Conservation (phyloP, 1,140 invertebrate genomes). For the Drosophila aff. region DNA sequence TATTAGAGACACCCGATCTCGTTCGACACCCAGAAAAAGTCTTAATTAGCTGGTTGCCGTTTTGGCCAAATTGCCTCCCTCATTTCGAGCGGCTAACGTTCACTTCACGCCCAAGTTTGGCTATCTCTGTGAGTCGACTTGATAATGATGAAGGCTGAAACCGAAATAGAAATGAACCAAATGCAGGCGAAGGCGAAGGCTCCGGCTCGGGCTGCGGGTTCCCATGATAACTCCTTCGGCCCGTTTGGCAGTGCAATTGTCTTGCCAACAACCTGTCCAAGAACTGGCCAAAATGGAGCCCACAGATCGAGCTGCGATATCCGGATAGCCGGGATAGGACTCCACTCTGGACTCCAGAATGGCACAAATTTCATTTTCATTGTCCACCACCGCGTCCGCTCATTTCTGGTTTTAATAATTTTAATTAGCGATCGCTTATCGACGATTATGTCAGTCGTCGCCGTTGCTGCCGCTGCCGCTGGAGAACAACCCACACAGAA, state of each 20-base stretch:
- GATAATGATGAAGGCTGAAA: conserved; percentile 73
- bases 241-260: conserved; percentile 57
- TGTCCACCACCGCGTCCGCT: conserved; percentile 45
- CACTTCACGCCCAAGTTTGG: conserved; percentile 60
- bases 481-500: conserved; percentile 42
- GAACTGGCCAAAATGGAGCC: conserved; percentile 69
- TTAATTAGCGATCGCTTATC: conserved; percentile 80
- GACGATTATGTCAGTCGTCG: conserved; percentile 70
- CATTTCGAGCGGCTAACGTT: conserved; percentile 59
- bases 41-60: conserved; percentile 66
- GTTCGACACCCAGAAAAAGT: conserved; percentile 66
- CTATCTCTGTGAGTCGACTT: conserved; percentile 67
- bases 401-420: conserved; percentile 63
- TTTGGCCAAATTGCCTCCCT: conserved; percentile 56
- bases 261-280: conserved; percentile 79
- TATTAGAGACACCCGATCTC: conserved; percentile 18
- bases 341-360: conserved; percentile 50
- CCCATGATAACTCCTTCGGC: conserved; percentile 72
- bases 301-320: conserved; percentile 44
- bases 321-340: conserved; percentile 44
- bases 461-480: conserved; percentile 11
- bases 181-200: conserved; percentile 15
- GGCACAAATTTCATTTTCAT: conserved; percentile 78
- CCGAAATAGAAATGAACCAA: conserved; percentile 47
- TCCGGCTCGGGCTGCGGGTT: conserved; percentile 23